Conservation (phyloP, 2,888 invertebrate species). For the Nemapogon koenigi region DNA sequence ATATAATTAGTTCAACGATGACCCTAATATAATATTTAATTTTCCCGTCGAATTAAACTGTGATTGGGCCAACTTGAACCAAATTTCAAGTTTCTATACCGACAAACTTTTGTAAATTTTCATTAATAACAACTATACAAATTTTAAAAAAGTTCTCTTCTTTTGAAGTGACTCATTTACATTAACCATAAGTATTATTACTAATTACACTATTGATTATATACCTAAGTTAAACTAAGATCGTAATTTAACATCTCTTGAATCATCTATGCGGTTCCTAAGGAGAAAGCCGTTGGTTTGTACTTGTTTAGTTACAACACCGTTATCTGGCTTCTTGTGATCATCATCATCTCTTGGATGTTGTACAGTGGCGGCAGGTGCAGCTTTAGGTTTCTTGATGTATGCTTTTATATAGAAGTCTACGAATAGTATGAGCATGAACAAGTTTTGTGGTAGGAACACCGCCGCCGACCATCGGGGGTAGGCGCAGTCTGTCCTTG, state of each 20-base stretch:
- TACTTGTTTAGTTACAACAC: background rate
- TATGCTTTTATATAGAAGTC: slow-evolving; percentile 74
- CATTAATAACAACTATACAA: too few species aligned
- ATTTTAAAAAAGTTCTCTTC: too few species aligned
- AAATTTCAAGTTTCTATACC: too few species aligned
- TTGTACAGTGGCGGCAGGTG: slow-evolving; percentile 1
- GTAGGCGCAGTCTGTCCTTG: slow-evolving; percentile 58
- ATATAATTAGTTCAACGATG: too few species aligned
- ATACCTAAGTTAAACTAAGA: background rate
- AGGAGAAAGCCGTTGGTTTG: slow-evolving; percentile 6
- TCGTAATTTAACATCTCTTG: background rate
- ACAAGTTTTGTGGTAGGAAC: slow-evolving; percentile 69
- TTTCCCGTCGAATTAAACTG: too few species aligned
- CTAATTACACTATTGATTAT: too few species aligned
- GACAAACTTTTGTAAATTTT: too few species aligned
- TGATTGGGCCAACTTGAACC: too few species aligned
- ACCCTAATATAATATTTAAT: too few species aligned
- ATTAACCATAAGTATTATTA: too few species aligned
- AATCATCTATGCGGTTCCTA: background rate
- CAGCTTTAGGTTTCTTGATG: slow-evolving; percentile 31
- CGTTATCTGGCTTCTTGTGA: background rate
- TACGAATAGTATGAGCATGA: slow-evolving; percentile 69
- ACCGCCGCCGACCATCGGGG: slow-evolving; percentile 62
- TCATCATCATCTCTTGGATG: background rate
- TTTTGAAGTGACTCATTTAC: too few species aligned